These are phyloP conservation scores for Ctenoplectra terminalis DNA, from an alignment of 1,140 invertebrate species.

Conservation along the genomic window DNA sequence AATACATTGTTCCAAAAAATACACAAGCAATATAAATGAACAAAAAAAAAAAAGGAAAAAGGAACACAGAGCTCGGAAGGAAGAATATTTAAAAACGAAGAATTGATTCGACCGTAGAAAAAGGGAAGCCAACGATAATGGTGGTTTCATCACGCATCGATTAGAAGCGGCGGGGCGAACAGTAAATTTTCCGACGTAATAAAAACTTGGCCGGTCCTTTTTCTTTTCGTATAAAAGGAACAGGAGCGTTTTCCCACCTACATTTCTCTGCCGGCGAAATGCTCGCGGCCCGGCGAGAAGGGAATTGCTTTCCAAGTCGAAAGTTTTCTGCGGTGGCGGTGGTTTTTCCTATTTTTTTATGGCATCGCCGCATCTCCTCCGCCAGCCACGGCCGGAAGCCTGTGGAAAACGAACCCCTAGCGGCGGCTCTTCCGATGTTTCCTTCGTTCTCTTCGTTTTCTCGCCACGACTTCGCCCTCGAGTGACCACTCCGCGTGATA, in stretches of 20 bases:
- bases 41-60: not conserved
- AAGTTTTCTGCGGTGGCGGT: conserved; percentile 63
- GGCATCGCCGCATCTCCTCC: conserved; percentile 27
- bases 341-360: conserved; percentile 59
- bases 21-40: not conserved
- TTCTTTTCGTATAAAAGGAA: conserved; percentile 49
- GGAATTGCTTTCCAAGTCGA: conserved; percentile 68
- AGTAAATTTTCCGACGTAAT: conserved; percentile 36
- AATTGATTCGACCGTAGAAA: not conserved
- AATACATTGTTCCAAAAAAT: not conserved
- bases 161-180: conserved; percentile 28
- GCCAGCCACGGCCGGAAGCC: conserved; percentile 38
- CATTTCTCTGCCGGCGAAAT: conserved; percentile 50
- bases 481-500: conserved; percentile 63
- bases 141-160: conserved; percentile 27
- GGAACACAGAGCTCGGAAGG: fast-evolving
- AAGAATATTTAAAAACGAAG: not conserved
- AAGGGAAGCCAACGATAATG: not conserved
- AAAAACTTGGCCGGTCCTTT: conserved; percentile 51
- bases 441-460: conserved; percentile 60
- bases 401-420: conserved; percentile 24
- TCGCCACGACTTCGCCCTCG: conserved; percentile 54
- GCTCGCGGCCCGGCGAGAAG: conserved; percentile 49
- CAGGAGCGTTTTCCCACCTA: conserved; percentile 43
- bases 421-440: conserved; percentile 6